Conservation (phyloP, 1,140 invertebrate species). For the Drosophila biarmipes region DNA sequence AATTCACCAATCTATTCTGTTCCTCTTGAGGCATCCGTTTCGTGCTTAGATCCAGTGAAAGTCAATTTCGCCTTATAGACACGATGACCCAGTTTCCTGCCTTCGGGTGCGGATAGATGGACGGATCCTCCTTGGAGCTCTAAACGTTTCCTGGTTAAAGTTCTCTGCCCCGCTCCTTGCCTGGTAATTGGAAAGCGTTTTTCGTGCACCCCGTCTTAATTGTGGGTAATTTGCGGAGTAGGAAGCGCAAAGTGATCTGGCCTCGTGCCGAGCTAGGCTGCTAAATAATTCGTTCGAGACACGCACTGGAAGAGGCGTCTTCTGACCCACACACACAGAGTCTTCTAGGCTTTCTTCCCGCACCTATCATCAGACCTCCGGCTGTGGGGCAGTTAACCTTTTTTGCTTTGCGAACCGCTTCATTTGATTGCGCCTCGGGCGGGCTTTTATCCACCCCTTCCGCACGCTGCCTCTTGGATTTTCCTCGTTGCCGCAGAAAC, state of each 20-base stretch:
- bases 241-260: constrained; percentile 13
- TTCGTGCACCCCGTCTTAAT: constrained; percentile 38
- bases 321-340: constrained; percentile 7
- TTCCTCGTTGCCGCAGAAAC: constrained; percentile 47
- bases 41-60: constrained; percentile 51
- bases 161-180: constrained; percentile 8
- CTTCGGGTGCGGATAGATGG: constrained; percentile 8
- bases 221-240: constrained; percentile 32
- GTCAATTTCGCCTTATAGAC: constrained; percentile 63
- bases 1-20: constrained; percentile 19
- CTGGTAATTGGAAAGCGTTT: constrained; percentile 34
- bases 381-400: constrained; percentile 64
- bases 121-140: constrained; percentile 25
- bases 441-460: constrained; percentile 14
- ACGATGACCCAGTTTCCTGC: constrained; percentile 57
- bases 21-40: constrained; percentile 47
- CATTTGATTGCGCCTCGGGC: constrained; percentile 41
- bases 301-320: constrained; percentile 25
- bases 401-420: constrained; percentile 46
- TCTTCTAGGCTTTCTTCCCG: constrained; percentile 5
- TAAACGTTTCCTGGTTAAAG: constrained; percentile 43
- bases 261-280: constrained; percentile 4
- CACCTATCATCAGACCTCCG: constrained; percentile 25
- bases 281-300: constrained; percentile 22
- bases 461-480: constrained; percentile 1